Evolutionary conservation across 2,888 invertebrate genomes (phyloP).

Genomic region (Nyleta sp.): DNA sequence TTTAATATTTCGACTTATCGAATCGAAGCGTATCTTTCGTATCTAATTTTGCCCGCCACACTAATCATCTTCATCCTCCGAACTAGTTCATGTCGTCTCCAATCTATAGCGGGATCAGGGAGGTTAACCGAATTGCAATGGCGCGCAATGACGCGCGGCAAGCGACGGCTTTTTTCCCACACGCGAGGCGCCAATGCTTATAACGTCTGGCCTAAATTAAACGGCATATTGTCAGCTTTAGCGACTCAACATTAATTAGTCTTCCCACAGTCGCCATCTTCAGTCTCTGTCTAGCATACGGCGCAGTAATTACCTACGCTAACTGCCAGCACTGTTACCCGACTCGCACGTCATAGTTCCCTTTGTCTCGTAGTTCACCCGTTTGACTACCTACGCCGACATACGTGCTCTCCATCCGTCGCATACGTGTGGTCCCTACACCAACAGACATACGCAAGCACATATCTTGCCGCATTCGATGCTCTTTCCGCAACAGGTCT

Average conservation of each 20-base stretch:
- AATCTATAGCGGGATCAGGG: slow-evolving; percentile 26
- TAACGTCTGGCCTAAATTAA: slow-evolving; percentile 52
- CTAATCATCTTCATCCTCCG: slow-evolving; percentile 26
- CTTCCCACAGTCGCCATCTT: slow-evolving; percentile 69
- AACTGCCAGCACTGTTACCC: slow-evolving; percentile 74
- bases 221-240: slow-evolving; percentile 52
- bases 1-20: slow-evolving; percentile 11
- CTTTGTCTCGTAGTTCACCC: slow-evolving; percentile 64
- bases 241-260: slow-evolving; percentile 59
- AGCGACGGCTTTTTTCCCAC: slow-evolving; percentile 27
- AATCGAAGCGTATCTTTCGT: neutral
- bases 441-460: slow-evolving; percentile 34
- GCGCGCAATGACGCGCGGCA: no score
- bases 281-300: slow-evolving; percentile 67
- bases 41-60: slow-evolving; percentile 2
- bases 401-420: slow-evolving; percentile 38
- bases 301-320: slow-evolving; percentile 73
- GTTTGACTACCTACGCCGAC: slow-evolving; percentile 61
- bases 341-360: slow-evolving; percentile 64
- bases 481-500: slow-evolving; percentile 64
- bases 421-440: slow-evolving; percentile 48
- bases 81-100: slow-evolving; percentile 33
- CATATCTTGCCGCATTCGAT: slow-evolving; percentile 58
- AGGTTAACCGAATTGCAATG: slow-evolving; percentile 39
- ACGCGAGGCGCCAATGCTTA: slow-evolving; percentile 35